Conservation (phyloP, 2,113 vertebrate genomes). For the Scartelaos histophorus region DNA sequence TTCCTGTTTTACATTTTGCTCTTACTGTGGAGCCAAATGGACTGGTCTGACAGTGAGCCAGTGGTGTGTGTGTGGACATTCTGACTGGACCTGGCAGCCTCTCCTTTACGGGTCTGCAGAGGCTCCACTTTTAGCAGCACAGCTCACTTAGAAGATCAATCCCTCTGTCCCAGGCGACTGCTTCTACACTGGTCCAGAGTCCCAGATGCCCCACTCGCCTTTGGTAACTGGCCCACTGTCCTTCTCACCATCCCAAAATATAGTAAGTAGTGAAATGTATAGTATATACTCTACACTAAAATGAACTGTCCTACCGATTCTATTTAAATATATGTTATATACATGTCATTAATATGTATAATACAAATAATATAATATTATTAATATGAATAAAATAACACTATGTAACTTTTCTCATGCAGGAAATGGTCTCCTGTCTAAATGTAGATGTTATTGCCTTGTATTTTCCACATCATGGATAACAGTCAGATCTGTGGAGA, state of each 20-base stretch:
- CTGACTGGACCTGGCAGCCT: neutral
- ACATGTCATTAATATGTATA: neutral
- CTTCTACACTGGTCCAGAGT: conserved; percentile 1
- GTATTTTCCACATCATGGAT: too few species aligned
- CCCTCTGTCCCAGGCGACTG: neutral
- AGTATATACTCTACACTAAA: too few species aligned
- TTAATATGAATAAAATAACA: neutral
- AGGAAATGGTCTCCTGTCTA: too few species aligned
- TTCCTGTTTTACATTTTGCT: neutral
- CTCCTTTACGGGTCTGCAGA: conserved; percentile 5
- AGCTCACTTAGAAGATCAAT: conserved; percentile 19
- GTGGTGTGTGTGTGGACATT: conserved; percentile 7
- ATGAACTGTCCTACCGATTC: too few species aligned
- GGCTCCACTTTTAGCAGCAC: conserved; percentile 8
- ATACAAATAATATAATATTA: too few species aligned
- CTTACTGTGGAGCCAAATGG: conserved; percentile 9
- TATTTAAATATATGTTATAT: too few species aligned
- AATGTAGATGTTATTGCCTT: too few species aligned
- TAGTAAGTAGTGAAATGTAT: too few species aligned
- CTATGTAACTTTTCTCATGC: neutral
- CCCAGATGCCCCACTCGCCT: neutral
- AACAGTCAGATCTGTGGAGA: too few species aligned
- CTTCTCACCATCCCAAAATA: conserved; percentile 6
- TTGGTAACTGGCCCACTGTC: neutral
- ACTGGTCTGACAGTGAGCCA: conserved; percentile 9